Percentiles rank a stretch among this genome's conserved stretches.
Conservation (phyloP, 1,140 invertebrate genomes). For the Propsilocerus akamusi region DNA sequence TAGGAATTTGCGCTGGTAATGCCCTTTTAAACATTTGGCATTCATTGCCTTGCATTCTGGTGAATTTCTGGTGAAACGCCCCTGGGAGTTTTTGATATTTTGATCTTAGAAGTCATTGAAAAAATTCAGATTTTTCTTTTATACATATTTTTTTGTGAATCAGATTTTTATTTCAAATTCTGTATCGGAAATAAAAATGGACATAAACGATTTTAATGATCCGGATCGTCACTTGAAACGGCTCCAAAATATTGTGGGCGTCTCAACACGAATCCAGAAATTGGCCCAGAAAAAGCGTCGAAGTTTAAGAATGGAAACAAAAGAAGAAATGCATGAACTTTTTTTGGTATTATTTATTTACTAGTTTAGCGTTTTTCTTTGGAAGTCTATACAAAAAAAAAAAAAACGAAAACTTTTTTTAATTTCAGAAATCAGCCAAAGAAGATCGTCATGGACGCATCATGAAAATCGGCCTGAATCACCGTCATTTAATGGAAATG, state of each 20-base stretch:
- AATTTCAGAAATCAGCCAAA: constrained; percentile 23
- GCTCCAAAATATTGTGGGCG: constrained; percentile 13
- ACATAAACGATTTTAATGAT: constrained; percentile 6
- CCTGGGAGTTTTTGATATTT: no score
- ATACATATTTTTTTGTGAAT: not conserved
- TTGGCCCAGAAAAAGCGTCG: constrained; percentile 10
- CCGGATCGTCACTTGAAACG: constrained; percentile 14
- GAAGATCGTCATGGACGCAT: constrained; percentile 28
- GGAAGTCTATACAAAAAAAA: not conserved
- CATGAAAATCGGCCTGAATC: constrained; percentile 29
- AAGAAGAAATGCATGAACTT: not conserved
- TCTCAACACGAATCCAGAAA: constrained; percentile 14
- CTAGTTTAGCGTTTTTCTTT: not conserved
- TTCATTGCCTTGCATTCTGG: no score
- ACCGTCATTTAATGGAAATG: constrained; percentile 41
- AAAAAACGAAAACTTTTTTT: constrained; percentile 7
- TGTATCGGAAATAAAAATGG: not conserved
- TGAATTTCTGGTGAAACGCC: no score
- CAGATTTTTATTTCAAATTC: no score
- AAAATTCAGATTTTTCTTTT: not conserved
- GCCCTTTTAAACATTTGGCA: no score
- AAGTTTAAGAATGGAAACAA: constrained; percentile 4
- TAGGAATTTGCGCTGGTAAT: no score
- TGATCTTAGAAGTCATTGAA: not conserved
- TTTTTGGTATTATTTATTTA: not conserved